Base-by-base conservation (phyloP, 2,888 invertebrate genomes). In the Leptothorax acervorum region DNA sequence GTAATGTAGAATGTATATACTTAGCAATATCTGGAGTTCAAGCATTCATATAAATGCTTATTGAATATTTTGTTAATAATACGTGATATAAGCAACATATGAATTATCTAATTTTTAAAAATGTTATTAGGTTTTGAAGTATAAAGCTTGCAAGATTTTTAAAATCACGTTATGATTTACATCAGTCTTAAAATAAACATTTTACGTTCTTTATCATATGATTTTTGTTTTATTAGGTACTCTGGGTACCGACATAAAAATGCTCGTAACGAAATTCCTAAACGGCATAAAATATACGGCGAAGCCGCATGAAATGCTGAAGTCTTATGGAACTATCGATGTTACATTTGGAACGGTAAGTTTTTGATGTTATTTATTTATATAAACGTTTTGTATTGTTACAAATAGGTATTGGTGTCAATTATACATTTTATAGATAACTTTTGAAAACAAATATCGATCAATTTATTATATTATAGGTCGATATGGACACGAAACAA, bases 231-330 rank as follows among this genome's bases (percentile, higher is more conserved):
- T 87, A 88, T 76, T 73, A 95, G 98, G 97, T 57, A 97, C 97
- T 0, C 92, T 98, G 31, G 96, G 97, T 79, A 87, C 95, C 0
- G 96, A 98, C 94, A 94, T 98, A 0, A 94, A 93, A 0, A 95
- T 94, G 3, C 95, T 97, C 92, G 96, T 98, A 18, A 94, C 95
- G 65, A 97, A 96, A 91, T 97, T 97, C 90, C 95, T 96, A 0
- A 95, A 96, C 76, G 98, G 98, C 1, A 95, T 98, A 3, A 96
- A 96, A 91, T 98, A 97, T 93, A 95, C 95, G 18, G 97, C 97
- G 0, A 86, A 93, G 1, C 97, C 96, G 90, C 97, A 98, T 94
- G 96, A 97, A 76, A 93, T 96, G 85, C 97, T 97, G 91, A 96
- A 96, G 84, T 96, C 97, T 93, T 98, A 96, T 95, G 98, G 97